Evolutionary conservation across 1,140 invertebrate species (phyloP).

Genomic region (Drosophila saltans): DNA sequence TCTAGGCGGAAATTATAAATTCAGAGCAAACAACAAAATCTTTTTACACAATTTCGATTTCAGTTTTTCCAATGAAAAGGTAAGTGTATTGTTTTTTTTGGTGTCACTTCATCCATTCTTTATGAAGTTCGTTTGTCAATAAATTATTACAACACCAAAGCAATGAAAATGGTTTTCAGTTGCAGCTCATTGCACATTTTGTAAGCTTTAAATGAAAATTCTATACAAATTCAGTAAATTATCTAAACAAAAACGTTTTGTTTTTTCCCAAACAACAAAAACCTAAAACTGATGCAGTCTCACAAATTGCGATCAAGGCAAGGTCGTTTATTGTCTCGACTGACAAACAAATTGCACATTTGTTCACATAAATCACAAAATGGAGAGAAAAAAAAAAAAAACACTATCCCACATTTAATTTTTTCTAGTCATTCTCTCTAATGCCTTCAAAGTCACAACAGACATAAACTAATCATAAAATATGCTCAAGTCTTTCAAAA

Average conservation of each 20-base stretch:
- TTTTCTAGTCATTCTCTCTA: slow-evolving; percentile 20
- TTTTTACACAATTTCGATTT: slow-evolving; percentile 44
- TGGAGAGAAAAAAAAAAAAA: slow-evolving; percentile 33
- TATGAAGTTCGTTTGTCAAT: slow-evolving; percentile 42
- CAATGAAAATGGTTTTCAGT: slow-evolving; percentile 8
- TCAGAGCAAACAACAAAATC: slow-evolving; percentile 40
- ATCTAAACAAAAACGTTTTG: slow-evolving; percentile 18
- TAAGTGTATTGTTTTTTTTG: slow-evolving; percentile 39
- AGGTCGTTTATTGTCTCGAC: slow-evolving; percentile 44
- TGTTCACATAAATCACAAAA: slow-evolving; percentile 65
- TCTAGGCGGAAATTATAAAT: slow-evolving; percentile 70
- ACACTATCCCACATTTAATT: slow-evolving; percentile 29
- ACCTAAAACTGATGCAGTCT: slow-evolving; percentile 16
- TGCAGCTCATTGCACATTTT: slow-evolving; percentile 20
- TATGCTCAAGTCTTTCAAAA: slow-evolving; percentile 38
- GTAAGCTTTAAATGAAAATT: slow-evolving; percentile 13
- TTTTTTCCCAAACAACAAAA: slow-evolving; percentile 22
- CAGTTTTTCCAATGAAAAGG: slow-evolving; percentile 33
- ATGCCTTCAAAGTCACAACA: slow-evolving; percentile 45
- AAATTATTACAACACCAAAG: slow-evolving; percentile 50
- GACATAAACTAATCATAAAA: slow-evolving; percentile 36
- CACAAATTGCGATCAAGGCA: slow-evolving; percentile 28
- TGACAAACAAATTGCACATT: slow-evolving; percentile 57
- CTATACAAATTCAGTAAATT: slow-evolving; percentile 40
- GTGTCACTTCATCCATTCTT: neutral